Conservation (phyloP, 2,797 vertebrate species). For the Bovichtus diacanthus region DNA sequence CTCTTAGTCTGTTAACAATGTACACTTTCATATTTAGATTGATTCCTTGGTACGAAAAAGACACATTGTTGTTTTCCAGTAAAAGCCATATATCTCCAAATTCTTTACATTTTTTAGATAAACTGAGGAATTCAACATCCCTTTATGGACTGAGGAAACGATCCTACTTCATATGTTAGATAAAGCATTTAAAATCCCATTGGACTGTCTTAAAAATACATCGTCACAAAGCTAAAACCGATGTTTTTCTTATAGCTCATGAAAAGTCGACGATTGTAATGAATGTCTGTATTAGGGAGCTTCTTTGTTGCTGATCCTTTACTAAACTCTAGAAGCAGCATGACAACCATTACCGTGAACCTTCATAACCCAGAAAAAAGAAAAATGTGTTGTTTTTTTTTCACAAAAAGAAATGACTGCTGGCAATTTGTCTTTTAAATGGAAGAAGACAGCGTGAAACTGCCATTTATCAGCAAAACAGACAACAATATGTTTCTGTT, state of each 20-base stretch:
- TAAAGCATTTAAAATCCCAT: neutral
- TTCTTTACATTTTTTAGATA: neutral
- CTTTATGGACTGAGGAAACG: neutral
- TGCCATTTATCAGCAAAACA: constrained; percentile 50
- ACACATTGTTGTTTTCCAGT: neutral
- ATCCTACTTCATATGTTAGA: neutral
- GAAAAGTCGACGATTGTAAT: neutral
- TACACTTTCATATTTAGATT: neutral
- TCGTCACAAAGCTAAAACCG: neutral
- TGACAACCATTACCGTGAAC: constrained; percentile 39
- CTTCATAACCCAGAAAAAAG: constrained; percentile 35
- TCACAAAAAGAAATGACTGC: neutral
- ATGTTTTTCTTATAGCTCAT: neutral
- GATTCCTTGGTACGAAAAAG: neutral
- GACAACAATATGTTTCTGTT: constrained; percentile 66
- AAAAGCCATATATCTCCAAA: neutral
- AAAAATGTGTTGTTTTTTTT: constrained; percentile 38
- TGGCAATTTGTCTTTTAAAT: constrained; percentile 48
- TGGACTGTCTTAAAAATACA: neutral
- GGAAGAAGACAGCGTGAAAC: constrained; percentile 47
- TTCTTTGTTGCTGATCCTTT: constrained; percentile 32
- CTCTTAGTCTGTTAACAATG: neutral
- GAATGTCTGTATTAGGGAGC: constrained; percentile 18
- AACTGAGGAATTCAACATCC: neutral
- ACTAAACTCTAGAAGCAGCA: constrained; percentile 20